phyloP scores from a whole-genome alignment of 2,888 invertebrate genomes.

The Agonopterix heracliana region DNA sequence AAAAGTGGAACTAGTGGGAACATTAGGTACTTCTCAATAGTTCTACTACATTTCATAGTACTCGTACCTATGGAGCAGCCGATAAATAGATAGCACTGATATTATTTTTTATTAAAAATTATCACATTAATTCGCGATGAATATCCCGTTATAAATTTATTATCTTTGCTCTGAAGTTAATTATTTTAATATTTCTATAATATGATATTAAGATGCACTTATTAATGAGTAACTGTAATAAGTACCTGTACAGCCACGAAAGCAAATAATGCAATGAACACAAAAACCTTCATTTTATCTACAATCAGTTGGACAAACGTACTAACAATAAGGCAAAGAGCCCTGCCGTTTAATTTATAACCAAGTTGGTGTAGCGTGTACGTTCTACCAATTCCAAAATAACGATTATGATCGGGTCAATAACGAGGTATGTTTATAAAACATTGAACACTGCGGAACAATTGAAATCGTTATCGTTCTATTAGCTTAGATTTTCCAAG shows the following conservation, averaged over 20 bases:
- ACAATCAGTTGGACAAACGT: constrained; percentile 11
- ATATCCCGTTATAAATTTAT: too few species aligned
- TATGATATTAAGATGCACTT: too few species aligned
- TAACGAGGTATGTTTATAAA: constrained; percentile 51
- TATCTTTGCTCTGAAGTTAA: too few species aligned
- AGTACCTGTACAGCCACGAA: constrained; percentile 57
- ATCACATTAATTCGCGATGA: too few species aligned
- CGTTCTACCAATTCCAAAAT: constrained; percentile 35
- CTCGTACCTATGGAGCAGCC: too few species aligned
- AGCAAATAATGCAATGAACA: constrained; percentile 45
- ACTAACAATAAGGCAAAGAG: constrained; percentile 27
- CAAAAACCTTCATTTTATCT: constrained; percentile 47
- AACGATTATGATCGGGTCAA: constrained; percentile 32
- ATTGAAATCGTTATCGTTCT: constrained; percentile 13
- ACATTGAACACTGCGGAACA: constrained; percentile 25
- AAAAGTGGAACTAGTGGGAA: too few species aligned
- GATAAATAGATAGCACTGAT: too few species aligned
- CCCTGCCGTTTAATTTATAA: constrained; percentile 44
- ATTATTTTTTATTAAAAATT: too few species aligned
- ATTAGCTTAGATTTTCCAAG: constrained; percentile 10
- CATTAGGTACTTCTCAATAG: too few species aligned
- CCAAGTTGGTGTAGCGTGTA: constrained; percentile 18
- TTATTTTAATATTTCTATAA: too few species aligned
- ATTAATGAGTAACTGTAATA: too few species aligned
- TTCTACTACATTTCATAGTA: too few species aligned